Conservation (phyloP, 2,888 invertebrate genomes). For the Athalia circularis region DNA sequence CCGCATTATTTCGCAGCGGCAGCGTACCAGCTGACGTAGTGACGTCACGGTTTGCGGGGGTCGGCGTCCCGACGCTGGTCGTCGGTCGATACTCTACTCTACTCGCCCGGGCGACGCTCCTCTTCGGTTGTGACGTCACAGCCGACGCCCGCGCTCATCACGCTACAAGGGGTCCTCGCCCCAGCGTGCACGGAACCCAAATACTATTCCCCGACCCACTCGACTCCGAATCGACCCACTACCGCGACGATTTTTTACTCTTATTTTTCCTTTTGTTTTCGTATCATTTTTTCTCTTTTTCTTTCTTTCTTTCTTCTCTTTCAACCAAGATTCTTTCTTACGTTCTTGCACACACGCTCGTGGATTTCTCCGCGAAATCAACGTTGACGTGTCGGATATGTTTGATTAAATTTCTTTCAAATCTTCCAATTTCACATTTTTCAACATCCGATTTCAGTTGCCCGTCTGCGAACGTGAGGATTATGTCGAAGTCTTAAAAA, state of each 20-base stretch:
- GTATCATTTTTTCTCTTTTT: background rate
- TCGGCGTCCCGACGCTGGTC: conserved; percentile 66
- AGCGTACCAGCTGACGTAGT: conserved; percentile 68
- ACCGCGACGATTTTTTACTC: conserved; percentile 4
- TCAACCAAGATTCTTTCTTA: background rate
- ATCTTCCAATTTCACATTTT: too few relatives aligned
- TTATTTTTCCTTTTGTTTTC: too few relatives aligned
- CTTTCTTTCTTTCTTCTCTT: background rate
- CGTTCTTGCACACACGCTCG: background rate
- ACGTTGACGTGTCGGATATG: too few relatives aligned
- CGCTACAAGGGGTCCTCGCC: conserved; percentile 36
- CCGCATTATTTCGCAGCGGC: conserved; percentile 54
- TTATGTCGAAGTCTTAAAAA: too few relatives aligned
- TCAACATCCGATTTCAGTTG: too few relatives aligned
- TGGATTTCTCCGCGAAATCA: too few relatives aligned
- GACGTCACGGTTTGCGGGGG: conserved; percentile 70
- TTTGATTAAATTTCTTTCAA: too few relatives aligned
- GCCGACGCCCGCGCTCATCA: conserved; percentile 54
- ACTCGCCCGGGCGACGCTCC: conserved; percentile 69
- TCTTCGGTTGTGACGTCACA: conserved; percentile 59
- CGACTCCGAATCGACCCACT: conserved; percentile 25
- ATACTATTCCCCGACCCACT: conserved; percentile 48
- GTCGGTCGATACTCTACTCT: conserved; percentile 68
- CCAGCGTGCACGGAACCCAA: conserved; percentile 38
- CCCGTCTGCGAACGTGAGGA: too few relatives aligned